Evolutionary conservation across 2,888 invertebrate species (phyloP), one percentile per base, ranked within the genome.

Genomic region (Sycophila texana): DNA sequence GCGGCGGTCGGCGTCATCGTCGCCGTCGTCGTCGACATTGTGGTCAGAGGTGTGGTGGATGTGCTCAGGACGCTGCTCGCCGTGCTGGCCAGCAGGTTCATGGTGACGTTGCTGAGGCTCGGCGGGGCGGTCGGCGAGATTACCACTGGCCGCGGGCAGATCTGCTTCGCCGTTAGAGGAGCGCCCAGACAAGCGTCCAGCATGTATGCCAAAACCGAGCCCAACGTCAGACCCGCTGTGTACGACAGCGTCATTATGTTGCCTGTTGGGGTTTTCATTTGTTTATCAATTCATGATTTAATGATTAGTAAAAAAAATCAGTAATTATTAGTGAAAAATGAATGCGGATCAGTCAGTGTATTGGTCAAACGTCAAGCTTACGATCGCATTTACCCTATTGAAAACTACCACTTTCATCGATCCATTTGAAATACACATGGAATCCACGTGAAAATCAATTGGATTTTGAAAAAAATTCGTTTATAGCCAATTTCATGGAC

Each of bases 241-340:
- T 98, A 98, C 0, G 97, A 96, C 2, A 98, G 89, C 0, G 97
- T 98, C 97, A 98, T 98, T 91, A 98, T 96, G 88, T 98, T 98
- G 67, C 96, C 96, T 95, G 91, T 22, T 14, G 5, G 14, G 18
- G 2, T 10, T n/a, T 22, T 61, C 0, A 30, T n/a, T 61, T 13
- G 2, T 61, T 2, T 10, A 14, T 4, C 20, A 58, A 58, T 22
- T 18, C 2, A 2, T 20, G 2, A 20, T 1, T 18, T 18, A 2
- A 18, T 10, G 16, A 7, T 57, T 12, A 4, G n/a, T n/a, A n/a
- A n/a, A n/a, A n/a, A n/a, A n/a, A n/a, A n/a, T n/a, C n/a, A n/a
- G n/a, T n/a, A n/a, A n/a, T n/a, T n/a, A n/a, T n/a, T n/a, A n/a
- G n/a, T n/a, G n/a, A n/a, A n/a, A n/a, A n/a, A n/a, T n/a, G n/a